phyloP scores from a whole-genome alignment of 2,888 invertebrate species.

The Oscheius sp. region DNA sequence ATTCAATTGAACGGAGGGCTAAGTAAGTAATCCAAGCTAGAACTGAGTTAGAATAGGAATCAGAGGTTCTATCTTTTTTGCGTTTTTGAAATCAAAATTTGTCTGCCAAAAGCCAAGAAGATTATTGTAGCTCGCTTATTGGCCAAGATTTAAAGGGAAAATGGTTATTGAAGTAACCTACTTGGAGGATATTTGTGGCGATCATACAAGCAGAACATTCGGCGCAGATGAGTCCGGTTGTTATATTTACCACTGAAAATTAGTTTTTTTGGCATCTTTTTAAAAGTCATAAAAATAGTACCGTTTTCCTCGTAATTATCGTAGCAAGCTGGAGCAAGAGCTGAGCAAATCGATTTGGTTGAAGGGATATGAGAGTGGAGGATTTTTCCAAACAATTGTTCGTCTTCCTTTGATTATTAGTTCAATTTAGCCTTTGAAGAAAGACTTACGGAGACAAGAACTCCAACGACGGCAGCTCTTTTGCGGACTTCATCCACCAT shows the following conservation, averaged over 20 bases:
- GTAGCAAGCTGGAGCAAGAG: constrained; percentile 48
- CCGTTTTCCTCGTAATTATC: constrained; percentile 45
- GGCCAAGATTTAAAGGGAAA: background rate
- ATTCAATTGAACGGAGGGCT: no score
- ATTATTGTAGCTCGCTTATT: no score
- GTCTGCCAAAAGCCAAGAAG: no score
- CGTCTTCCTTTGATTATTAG: constrained; percentile 38
- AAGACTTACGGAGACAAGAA: constrained; percentile 25
- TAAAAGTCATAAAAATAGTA: constrained; percentile 1
- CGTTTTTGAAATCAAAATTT: no score
- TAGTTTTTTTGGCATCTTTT: background rate
- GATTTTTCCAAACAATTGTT: constrained; percentile 33
- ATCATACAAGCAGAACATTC: constrained; percentile 53
- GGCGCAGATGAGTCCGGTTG: constrained; percentile 39
- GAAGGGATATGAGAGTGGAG: constrained; percentile 44
- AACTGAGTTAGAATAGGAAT: background rate
- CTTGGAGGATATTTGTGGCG: constrained; percentile 45
- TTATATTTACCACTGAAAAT: constrained; percentile 43
- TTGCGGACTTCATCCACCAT: constrained; percentile 37
- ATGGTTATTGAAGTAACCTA: background rate
- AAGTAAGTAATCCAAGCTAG: no score
- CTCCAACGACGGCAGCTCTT: constrained; percentile 32
- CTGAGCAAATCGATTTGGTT: constrained; percentile 39
- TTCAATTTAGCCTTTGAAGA: no score
- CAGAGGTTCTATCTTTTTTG: no score